A percentile compares a stretch with the other conserved stretches of the same genome.
Evolutionary conservation across 2,113 vertebrate species (phyloP).

Genomic region (Apus apus): DNA sequence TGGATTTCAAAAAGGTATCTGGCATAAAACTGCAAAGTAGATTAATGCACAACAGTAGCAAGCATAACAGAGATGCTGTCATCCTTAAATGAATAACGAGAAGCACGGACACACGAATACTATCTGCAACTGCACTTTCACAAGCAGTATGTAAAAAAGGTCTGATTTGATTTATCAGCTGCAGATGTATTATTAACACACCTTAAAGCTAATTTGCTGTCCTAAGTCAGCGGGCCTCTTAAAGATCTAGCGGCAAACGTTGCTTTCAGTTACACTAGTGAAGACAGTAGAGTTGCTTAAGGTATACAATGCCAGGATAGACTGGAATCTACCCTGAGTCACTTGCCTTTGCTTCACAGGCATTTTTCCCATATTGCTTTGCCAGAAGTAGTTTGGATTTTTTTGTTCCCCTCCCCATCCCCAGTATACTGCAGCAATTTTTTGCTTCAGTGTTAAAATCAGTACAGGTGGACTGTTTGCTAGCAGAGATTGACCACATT

Average conservation of each 20-base stretch:
- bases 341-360: background rate
- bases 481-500: background rate
- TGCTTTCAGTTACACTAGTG: background rate
- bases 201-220: background rate
- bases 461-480: background rate
- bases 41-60: background rate
- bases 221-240: background rate
- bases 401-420: rapidly evolving
- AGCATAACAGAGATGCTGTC: background rate
- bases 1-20: slow-evolving; percentile 44
- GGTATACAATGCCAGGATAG: background rate
- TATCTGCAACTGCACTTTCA: background rate
- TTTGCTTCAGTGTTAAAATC: background rate
- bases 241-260: background rate
- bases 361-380: background rate
- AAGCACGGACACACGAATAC: background rate
- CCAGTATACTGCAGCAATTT: background rate
- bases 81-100: background rate
- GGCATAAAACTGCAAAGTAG: slow-evolving; percentile 47
- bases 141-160: background rate
- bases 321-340: background rate
- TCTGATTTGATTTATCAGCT: background rate
- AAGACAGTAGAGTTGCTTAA: background rate
- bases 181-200: background rate
- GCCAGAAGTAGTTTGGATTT: background rate